Evolutionary conservation across 2,113 vertebrate genomes (phyloP), one percentile per base, ranked within the genome.

Genomic region (Podarcis muralis): DNA sequence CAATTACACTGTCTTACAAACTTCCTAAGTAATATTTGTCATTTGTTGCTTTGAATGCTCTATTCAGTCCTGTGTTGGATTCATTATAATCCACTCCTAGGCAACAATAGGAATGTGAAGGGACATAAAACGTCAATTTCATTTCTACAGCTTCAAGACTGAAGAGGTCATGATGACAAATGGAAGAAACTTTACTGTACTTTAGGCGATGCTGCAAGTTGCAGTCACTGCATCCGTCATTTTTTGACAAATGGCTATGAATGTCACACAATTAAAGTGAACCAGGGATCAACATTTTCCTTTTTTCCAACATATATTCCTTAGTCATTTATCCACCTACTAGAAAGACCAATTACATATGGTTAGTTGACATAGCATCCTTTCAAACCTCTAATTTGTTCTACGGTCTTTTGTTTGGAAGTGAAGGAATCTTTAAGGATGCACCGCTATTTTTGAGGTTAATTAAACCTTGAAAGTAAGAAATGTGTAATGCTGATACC

Each of bases 201-300:
- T 96, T 77, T 90, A 93, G 92, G 93, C 87, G 72, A 18, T 3
- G 74, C 85, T 78, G 86, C 94, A 95, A 93, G 90, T 92, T 93
- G 93, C 84, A 93, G 83, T 90, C 83, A 93, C 79, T 94, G 83
- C 85, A 89, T 90, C 84, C 94, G 91, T 91, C 95, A 91, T 88
- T n/a, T 62, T 81, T 80, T 81, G 90, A 93, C 81, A 93, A 95
- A 92, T 69, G 88, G 86, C 79, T 89, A 78, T 11, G 66, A 92
- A 95, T 87, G 27, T 92, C 93, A 90, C 81, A 86, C 84, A 95
- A 93, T 96, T 87, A 86, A 91, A 62, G 59, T 90, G 91, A 94
- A 93, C 76, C 37, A 80, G 11, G 83, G 5, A 85, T 89, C n/a
- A 15, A 91, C 96, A 94, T 78, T 71, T 87, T 62, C 85, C 69